phyloP scores from a whole-genome alignment of 2,888 invertebrate species.

The Conus canariensis region DNA sequence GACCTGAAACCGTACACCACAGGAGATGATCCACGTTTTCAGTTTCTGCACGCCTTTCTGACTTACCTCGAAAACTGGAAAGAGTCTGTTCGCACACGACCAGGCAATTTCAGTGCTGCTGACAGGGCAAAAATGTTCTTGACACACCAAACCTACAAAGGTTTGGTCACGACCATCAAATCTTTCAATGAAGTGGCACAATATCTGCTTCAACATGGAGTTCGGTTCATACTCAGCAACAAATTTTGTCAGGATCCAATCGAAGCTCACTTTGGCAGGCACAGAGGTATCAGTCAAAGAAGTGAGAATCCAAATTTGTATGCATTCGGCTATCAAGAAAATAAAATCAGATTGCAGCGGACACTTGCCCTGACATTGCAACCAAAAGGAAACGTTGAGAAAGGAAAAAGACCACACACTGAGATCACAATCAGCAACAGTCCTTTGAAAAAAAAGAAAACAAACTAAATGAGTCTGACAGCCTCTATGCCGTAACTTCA shows the following conservation, averaged over 20 bases:
- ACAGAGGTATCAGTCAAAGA: not conserved
- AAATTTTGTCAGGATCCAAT: constrained; percentile 8
- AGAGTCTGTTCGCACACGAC: not conserved
- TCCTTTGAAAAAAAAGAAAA: not conserved
- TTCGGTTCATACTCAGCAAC: not conserved
- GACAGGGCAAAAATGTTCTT: constrained; percentile 6
- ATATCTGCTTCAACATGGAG: no score
- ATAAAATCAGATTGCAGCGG: not conserved
- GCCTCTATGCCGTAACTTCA: no score
- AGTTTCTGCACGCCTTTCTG: not conserved
- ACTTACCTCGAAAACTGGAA: not conserved
- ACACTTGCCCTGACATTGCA: not conserved
- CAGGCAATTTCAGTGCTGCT: not conserved
- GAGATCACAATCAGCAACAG: not conserved
- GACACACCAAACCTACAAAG: constrained; percentile 11
- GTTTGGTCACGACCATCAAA: not conserved
- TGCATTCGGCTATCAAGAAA: constrained; percentile 5
- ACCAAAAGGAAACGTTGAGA: not conserved
- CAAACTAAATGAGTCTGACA: not conserved
- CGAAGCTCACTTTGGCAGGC: not conserved
- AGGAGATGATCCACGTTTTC: not conserved
- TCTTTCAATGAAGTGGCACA: not conserved
- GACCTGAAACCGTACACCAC: not conserved
- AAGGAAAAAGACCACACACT: not conserved
- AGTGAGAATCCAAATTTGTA: not conserved